phyloP scores from a whole-genome alignment of 2,797 vertebrate genomes.

The Rhincodon typus region DNA sequence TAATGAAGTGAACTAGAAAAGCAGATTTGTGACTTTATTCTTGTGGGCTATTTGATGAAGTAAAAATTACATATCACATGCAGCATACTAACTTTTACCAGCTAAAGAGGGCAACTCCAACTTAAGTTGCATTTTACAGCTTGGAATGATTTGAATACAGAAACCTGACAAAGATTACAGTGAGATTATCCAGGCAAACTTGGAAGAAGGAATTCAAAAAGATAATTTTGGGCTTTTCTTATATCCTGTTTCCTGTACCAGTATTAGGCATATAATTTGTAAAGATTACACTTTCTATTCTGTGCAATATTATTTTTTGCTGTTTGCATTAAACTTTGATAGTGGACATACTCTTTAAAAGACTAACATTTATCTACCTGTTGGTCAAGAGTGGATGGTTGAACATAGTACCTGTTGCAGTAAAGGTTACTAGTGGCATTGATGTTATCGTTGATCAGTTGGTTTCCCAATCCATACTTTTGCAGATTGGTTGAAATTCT shows the following conservation, averaged over 20 bases:
- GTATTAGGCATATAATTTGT: neutral
- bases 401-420: no score
- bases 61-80: neutral
- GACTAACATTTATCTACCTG: neutral
- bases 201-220: neutral
- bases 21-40: neutral
- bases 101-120: neutral
- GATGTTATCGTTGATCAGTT: no score
- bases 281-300: neutral
- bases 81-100: neutral
- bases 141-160: neutral
- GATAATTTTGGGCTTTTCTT: neutral
- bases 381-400: no score
- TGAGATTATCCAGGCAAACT: neutral
- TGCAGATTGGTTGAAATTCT: no score
- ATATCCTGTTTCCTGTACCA: neutral
- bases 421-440: no score
- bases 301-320: neutral
- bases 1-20: neutral
- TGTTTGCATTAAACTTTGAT: neutral
- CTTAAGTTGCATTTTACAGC: neutral
- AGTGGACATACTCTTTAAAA: neutral
- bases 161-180: neutral
- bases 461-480: no score
- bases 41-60: constrained; percentile 15